A percentile compares a stretch with the other conserved stretches of the same genome.
phyloP scores from a whole-genome alignment of 2,113 vertebrate species.

The Poeciliopsis occidentalis region DNA sequence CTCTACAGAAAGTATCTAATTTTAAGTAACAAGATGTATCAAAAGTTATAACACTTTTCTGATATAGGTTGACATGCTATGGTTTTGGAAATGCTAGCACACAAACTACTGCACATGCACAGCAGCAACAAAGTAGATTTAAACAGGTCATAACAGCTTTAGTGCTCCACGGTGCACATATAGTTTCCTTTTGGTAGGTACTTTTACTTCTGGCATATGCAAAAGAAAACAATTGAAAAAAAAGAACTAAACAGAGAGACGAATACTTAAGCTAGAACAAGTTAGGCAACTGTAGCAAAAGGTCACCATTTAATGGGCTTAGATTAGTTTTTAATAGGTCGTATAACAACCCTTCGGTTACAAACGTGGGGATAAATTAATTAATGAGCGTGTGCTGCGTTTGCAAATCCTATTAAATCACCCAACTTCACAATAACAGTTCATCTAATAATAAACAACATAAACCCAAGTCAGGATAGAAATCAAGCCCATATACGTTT shows the following conservation, averaged over 20 bases:
- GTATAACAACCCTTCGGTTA: not conserved
- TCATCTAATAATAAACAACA: not conserved
- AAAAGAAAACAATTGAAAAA: not conserved
- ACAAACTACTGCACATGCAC: no score
- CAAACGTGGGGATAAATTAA: not conserved
- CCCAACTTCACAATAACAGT: not conserved
- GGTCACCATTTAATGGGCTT: no score
- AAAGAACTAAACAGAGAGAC: not conserved
- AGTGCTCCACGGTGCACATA: no score
- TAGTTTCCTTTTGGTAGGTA: not conserved
- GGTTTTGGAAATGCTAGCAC: no score
- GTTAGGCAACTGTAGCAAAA: no score
- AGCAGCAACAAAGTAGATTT: no score
- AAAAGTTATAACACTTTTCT: no score
- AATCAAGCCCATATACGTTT: not conserved
- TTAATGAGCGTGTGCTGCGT: not conserved
- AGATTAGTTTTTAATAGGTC: no score
- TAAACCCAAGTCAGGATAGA: not conserved
- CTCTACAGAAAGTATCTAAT: no score
- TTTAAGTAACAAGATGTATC: no score
- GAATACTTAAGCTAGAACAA: not conserved
- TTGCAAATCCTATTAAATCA: not conserved
- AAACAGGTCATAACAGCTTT: no score
- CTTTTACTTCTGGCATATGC: not conserved
- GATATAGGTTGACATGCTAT: no score